Evolutionary conservation across 2,888 invertebrate genomes (phyloP).

Genomic region (Sphaerophoria taeniata): DNA sequence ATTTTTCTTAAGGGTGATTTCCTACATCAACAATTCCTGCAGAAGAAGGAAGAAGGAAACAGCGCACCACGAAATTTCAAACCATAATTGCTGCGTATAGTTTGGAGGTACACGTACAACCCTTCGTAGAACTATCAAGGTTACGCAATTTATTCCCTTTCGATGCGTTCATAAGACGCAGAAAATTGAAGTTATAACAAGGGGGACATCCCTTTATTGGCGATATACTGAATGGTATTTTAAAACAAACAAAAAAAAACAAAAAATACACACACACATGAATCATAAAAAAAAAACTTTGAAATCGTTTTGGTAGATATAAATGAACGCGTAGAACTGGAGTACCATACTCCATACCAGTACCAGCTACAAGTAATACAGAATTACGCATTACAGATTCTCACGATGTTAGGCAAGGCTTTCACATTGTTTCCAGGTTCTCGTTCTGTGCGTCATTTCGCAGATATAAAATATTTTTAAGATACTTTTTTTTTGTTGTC

Average conservation of each 20-base stretch:
- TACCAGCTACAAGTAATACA: constrained; percentile 59
- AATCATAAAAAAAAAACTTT: constrained; percentile 31
- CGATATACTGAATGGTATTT: constrained; percentile 52
- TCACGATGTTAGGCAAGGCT: constrained; percentile 71
- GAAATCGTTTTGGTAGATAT: constrained; percentile 1
- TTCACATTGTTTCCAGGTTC: constrained; percentile 41
- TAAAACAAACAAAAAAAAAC: no score
- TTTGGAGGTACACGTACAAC: no score
- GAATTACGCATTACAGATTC: constrained; percentile 74
- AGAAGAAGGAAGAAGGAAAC: constrained; percentile 42
- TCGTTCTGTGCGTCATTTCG: constrained; percentile 32
- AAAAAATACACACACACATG: constrained; percentile 35
- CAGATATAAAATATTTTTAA: no score
- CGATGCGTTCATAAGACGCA: constrained; percentile 64
- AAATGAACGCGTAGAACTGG: constrained; percentile 25
- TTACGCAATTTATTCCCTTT: constrained; percentile 62
- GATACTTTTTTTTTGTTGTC: neutral
- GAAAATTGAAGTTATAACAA: constrained; percentile 45
- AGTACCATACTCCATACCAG: no score
- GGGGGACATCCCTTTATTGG: constrained; percentile 57
- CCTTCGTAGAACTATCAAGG: constrained; percentile 64
- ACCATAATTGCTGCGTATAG: constrained; percentile 21
- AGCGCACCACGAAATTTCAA: constrained; percentile 39
- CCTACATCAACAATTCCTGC: neutral
- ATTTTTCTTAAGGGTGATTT: constrained; percentile 57